Percentiles rank a stretch among this genome's conserved stretches.
These are phyloP conservation scores for Microchirus variegatus DNA, from an alignment of 2,797 vertebrate genomes.

Conservation along the genomic window DNA sequence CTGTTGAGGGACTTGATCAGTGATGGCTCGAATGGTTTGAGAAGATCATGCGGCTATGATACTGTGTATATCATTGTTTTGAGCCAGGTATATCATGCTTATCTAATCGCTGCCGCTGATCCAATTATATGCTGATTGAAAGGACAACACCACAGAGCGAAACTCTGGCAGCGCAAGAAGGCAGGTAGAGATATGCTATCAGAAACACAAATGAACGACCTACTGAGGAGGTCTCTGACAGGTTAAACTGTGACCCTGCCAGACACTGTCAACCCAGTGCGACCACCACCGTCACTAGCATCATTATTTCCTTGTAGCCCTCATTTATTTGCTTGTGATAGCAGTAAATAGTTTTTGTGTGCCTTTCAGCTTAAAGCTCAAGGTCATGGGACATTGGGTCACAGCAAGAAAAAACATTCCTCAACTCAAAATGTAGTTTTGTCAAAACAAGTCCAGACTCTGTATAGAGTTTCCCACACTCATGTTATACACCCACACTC, in stretches of 20 bases:
- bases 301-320: slow-evolving; percentile 35
- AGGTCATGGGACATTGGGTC: slow-evolving; percentile 20
- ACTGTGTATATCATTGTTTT: slow-evolving; percentile 62
- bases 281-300: slow-evolving; percentile 1
- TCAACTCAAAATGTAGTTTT: slow-evolving; percentile 47
- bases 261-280: slow-evolving; percentile 11
- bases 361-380: slow-evolving; percentile 9
- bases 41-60: slow-evolving; percentile 51
- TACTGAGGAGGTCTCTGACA: slow-evolving; percentile 19
- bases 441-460: slow-evolving; percentile 41
- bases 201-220: slow-evolving; percentile 55
- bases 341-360: slow-evolving; percentile 34
- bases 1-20: slow-evolving; percentile 59
- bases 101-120: slow-evolving; percentile 73
- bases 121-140: slow-evolving; percentile 81
- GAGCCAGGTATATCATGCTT: slow-evolving; percentile 56
- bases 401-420: slow-evolving; percentile 30
- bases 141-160: slow-evolving; percentile 59
- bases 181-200: slow-evolving; percentile 61
- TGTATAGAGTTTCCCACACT: slow-evolving; percentile 32
- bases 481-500: slow-evolving; percentile 4
- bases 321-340: slow-evolving; percentile 48
- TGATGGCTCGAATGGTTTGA: slow-evolving; percentile 42
- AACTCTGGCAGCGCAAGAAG: slow-evolving; percentile 44
- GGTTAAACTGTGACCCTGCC: slow-evolving; percentile 44